Evolutionary conservation across 1,140 invertebrate genomes (phyloP).

Genomic region (Meloidogyne floridensis): DNA sequence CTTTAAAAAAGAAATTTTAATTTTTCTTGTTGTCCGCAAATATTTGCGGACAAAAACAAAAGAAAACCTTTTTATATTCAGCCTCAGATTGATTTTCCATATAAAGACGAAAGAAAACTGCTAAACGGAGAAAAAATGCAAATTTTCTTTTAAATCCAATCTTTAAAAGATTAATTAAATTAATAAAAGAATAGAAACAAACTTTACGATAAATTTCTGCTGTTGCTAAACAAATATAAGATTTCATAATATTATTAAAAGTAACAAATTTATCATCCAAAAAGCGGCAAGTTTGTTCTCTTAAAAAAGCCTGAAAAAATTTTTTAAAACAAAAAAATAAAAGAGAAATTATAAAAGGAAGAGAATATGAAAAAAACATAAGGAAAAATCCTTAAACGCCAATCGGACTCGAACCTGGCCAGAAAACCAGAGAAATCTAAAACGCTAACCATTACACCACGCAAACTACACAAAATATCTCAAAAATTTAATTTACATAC

Average conservation of each 20-base stretch:
- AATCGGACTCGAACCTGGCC: no score
- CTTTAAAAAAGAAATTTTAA: slow-evolving; percentile 27
- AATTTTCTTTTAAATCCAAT: slow-evolving; percentile 60
- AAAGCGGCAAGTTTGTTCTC: slow-evolving; percentile 63
- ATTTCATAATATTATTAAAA: slow-evolving; percentile 59
- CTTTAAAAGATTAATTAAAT: slow-evolving; percentile 40
- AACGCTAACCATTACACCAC: no score
- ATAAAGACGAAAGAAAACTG: slow-evolving; percentile 62
- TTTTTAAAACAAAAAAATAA: neutral
- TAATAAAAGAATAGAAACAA: slow-evolving; percentile 21
- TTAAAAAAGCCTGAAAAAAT: slow-evolving; percentile 52
- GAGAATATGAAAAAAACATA: neutral
- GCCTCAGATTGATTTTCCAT: slow-evolving; percentile 44
- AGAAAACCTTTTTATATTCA: slow-evolving; percentile 34
- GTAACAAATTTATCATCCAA: slow-evolving; percentile 57
- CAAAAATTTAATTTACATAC: no score
- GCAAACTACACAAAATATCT: no score
- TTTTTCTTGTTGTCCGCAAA: neutral
- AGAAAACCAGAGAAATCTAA: no score
- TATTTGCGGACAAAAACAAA: slow-evolving; percentile 10
- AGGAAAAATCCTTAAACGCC: no score
- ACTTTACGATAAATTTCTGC: slow-evolving; percentile 57
- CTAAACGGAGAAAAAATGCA: slow-evolving; percentile 58
- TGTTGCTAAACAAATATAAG: slow-evolving; percentile 55
- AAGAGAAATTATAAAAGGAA: neutral